phyloP scores from a whole-genome alignment of 1,140 invertebrate species.

The Dermatophagoides farinae region DNA sequence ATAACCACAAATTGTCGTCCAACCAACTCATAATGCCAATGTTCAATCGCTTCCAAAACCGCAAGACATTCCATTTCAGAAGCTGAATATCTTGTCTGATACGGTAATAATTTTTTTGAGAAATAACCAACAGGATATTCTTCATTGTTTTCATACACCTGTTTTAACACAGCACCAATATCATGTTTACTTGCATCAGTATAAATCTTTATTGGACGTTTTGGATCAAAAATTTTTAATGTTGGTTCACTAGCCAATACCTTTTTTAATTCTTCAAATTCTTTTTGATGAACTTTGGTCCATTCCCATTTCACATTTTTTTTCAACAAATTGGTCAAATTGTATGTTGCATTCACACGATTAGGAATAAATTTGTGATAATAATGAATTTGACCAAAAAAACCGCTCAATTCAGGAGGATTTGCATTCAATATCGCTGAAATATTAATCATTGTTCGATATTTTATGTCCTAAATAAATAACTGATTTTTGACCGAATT shows the following conservation, averaged over 20 bases:
- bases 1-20: slow-evolving; percentile 25
- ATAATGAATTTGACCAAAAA: slow-evolving; percentile 21
- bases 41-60: slow-evolving; percentile 28
- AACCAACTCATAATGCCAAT: slow-evolving; percentile 32
- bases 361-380: slow-evolving; percentile 22
- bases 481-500: slow-evolving; percentile 3
- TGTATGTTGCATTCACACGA: slow-evolving; percentile 20
- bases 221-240: slow-evolving; percentile 8
- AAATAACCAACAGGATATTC: slow-evolving; percentile 30
- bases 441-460: slow-evolving; percentile 7
- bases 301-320: slow-evolving; percentile 26
- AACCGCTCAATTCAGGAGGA: slow-evolving; percentile 1
- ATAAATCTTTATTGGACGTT: not conserved
- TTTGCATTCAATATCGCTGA: not conserved
- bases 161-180: slow-evolving; percentile 29
- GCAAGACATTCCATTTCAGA: slow-evolving; percentile 33
- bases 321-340: slow-evolving; percentile 25
- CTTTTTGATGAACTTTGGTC: slow-evolving; percentile 22
- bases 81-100: slow-evolving; percentile 32
- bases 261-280: slow-evolving; percentile 19
- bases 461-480: slow-evolving; percentile 15
- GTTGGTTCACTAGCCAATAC: not conserved
- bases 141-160: slow-evolving; percentile 23
- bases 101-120: slow-evolving; percentile 24
- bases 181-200: slow-evolving; percentile 27